Evolutionary conservation across 2,797 vertebrate species (phyloP).

Genomic region (Picus viridis): DNA sequence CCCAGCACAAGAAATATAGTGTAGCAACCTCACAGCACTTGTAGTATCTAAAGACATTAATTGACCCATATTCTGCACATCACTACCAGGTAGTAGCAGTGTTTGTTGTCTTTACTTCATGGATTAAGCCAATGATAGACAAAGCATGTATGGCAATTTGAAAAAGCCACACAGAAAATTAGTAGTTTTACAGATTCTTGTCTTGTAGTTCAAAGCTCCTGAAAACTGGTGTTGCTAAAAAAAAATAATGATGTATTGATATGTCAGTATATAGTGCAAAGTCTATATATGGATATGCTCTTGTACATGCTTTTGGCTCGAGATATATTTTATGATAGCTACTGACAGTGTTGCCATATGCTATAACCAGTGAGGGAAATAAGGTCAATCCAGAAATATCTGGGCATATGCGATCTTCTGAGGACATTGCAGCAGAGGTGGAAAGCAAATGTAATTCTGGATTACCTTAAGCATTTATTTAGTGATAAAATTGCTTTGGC

Average conservation of each 20-base stretch:
- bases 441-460: neutral
- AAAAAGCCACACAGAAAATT: neutral
- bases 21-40: neutral
- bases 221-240: slow-evolving; percentile 4
- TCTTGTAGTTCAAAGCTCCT: neutral
- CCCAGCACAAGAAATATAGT: neutral
- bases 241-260: neutral
- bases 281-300: slow-evolving; percentile 31
- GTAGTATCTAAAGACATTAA: neutral
- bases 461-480: neutral
- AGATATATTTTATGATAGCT: neutral
- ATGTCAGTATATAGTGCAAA: slow-evolving; percentile 2
- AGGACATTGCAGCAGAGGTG: neutral
- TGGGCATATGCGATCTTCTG: neutral
- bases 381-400: slow-evolving; percentile 39
- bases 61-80: neutral
- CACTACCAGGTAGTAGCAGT: neutral
- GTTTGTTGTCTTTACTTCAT: neutral
- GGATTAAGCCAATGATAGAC: neutral
- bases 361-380: slow-evolving; percentile 29
- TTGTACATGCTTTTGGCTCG: slow-evolving; percentile 9
- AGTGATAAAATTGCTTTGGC: neutral
- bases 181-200: neutral
- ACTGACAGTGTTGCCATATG: slow-evolving; percentile 43
- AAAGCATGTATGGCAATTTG: neutral